Evolutionary conservation across 2,113 vertebrate species (phyloP), one percentile per base, ranked within the genome.

Genomic region (Chaetodon trifascialis): DNA sequence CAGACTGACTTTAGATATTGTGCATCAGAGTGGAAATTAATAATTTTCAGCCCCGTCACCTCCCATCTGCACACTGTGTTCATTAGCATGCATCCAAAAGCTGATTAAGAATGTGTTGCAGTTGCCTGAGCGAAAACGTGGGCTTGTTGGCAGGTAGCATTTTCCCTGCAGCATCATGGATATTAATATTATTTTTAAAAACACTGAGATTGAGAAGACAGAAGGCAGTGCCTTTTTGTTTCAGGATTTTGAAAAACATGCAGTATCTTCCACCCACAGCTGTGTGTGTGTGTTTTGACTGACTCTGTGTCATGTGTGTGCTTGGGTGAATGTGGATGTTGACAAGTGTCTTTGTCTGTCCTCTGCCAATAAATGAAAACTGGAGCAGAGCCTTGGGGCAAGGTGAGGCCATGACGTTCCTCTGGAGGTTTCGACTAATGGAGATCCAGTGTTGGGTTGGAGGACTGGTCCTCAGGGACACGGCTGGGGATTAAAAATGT

Each of bases 321-420:
- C 73, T 47, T 65, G 55, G 34, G n/a, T 82, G 86, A 73, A 81
- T 74, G 65, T 49, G 71, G 62, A 88, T 79, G 79, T 86, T 91
- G 91, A 93, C 88, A 91, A 89, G 83, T 92, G 91, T 91, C 93
- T 90, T 92, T 88, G 84, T 91, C 83, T 86, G 86, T 80, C 88
- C 82, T 85, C 78, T 83, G 65, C 81, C 62, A 84, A 80, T 84
- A 89, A 86, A 92, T 83, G 82, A 79, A 90, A 91, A 88, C 44
- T 86, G 79, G 89, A 88, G 86, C 88, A 90, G 65, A 86, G 89
- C 89, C 90, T 91, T 69, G 80, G 89, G 90, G 89, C 87, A 83
- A 90, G 90, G 89, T 89, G 88, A 92, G 89, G 91, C 86, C 76
- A 19, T 16, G 0, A 44, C 1, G 76, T 85, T 88, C 76, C 89